Evolutionary conservation across 2,888 invertebrate genomes (phyloP).

Genomic region (Caenorhabditis japonica): DNA sequence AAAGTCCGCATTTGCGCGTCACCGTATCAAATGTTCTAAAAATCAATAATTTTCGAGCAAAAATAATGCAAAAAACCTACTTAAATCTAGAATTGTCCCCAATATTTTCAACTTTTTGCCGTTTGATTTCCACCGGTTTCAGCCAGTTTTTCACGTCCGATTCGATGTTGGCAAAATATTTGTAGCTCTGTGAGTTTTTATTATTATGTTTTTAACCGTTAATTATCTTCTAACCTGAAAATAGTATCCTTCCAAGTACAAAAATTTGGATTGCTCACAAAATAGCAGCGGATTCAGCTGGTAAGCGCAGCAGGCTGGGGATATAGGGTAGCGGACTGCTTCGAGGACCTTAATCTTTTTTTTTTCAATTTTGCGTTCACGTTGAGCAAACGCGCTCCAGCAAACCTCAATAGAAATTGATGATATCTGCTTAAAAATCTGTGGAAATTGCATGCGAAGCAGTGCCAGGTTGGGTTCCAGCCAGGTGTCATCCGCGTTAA

Average conservation of each 20-base stretch:
- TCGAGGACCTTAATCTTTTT: conserved; percentile 22
- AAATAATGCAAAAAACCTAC: not conserved
- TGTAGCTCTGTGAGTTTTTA: conserved; percentile 33
- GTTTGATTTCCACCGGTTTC: conserved; percentile 12
- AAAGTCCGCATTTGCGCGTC: no score
- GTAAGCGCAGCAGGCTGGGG: conserved; percentile 26
- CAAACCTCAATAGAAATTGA: conserved; percentile 25
- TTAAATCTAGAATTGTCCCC: conserved; percentile 11
- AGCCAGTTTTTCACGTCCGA: conserved; percentile 16
- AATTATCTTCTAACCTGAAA: conserved; percentile 24
- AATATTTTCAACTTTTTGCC: not conserved
- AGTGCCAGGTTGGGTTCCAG: conserved; percentile 9
- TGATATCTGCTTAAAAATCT: conserved; percentile 1
- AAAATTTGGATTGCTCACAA: conserved; percentile 28
- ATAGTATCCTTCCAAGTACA: conserved; percentile 27
- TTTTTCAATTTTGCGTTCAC: no score
- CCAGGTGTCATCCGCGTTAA: conserved; percentile 26
- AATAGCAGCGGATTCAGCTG: conserved; percentile 14
- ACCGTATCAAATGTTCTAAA: no score
- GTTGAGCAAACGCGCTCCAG: not conserved
- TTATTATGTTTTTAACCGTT: not conserved
- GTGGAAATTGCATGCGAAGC: conserved; percentile 6
- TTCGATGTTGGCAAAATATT: conserved; percentile 33
- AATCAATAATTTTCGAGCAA: no score
- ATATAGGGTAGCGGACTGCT: conserved; percentile 6